A percentile compares a stretch with the other conserved stretches of the same genome.
These are phyloP conservation scores for Papilio polytes DNA, from an alignment of 1,140 invertebrate genomes.

Conservation along the genomic window DNA sequence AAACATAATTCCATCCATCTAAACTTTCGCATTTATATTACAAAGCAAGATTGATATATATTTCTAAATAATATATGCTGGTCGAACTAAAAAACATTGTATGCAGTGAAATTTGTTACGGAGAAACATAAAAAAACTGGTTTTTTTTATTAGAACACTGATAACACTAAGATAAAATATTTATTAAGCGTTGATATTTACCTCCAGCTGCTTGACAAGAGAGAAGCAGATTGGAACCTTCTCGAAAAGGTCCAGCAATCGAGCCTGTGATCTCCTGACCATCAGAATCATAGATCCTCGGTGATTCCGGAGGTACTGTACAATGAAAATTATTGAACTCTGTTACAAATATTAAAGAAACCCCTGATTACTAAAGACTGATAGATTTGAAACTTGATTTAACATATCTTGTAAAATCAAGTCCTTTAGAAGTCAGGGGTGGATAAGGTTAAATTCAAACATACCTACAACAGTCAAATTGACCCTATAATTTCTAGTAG, in stretches of 20 bases:
- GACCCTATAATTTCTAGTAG: conserved; percentile 92
- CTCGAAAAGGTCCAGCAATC: conserved; percentile 91
- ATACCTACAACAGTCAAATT: conserved; percentile 94
- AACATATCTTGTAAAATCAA: no score
- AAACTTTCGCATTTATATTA: no score
- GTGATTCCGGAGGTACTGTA: conserved; percentile 90
- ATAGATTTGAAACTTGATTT: no score
- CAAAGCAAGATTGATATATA: no score
- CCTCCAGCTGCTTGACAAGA: conserved; percentile 93
- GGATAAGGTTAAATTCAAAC: conserved; percentile 53
- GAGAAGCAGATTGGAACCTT: conserved; percentile 91
- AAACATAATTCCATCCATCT: not conserved
- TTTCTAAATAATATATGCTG: no score
- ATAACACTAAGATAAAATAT: no score
- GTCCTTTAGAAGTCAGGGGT: not conserved
- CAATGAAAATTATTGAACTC: conserved; percentile 35
- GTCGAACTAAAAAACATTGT: no score
- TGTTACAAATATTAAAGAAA: not conserved
- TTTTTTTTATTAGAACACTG: no score
- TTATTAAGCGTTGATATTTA: conserved; percentile 74
- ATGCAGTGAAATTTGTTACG: no score
- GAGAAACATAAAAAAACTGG: no score
- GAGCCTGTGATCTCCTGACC: conserved; percentile 89
- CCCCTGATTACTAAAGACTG: no score
- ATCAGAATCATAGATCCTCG: conserved; percentile 91